Base-by-base conservation (phyloP, 92 coral and sea anemone species). In the Actinostola sp. region DNA sequence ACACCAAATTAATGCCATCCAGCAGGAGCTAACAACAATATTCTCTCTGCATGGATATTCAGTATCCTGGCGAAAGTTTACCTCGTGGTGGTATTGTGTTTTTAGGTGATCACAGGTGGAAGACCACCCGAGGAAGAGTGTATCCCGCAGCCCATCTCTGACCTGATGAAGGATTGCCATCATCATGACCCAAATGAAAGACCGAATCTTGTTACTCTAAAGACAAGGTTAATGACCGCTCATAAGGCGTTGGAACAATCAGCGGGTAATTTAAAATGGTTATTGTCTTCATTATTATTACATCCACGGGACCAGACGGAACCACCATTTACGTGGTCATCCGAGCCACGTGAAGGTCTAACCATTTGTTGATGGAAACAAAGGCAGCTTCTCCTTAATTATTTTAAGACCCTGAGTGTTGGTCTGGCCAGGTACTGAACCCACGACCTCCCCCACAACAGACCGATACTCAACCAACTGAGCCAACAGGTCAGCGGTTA, bases 51-150 rank as follows among this genome's bases (percentile, higher is more conserved):
- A 20, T 16, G 15, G 7, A 15, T 8, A 24, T 16, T 9, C 61
- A 55, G 2, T 55, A 4, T 55, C 23, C 8, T 28, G 2, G 8
- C 8, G 54, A 48, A 48, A 48, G 3, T 28, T 1, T 59, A 1
- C 10, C 3, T 19, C 43, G 2, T 48, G 19, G 4, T 14, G 20
- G 2, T 62, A 6, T 36, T 19, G 1, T n/a, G 3, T 34, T 16
- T 10, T 28, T 30, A 68, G 74, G 74, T 68, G 1, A 7, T 68
- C 0, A 17, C 27, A 19, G 74, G 57, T n/a, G 61, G 61, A 49
- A 23, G 16, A 9, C 7, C 31, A 3, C 42, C 14, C 8, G 42
- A 50, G 33, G 74, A 68, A 35, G 29, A 50, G 21, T 68, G 74
- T 24, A 68, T 68, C 28, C 61, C 48, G 13, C 21, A 31, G 7